Conservation (phyloP, 2,797 vertebrate genomes). For the Crypturellus tataupa region DNA sequence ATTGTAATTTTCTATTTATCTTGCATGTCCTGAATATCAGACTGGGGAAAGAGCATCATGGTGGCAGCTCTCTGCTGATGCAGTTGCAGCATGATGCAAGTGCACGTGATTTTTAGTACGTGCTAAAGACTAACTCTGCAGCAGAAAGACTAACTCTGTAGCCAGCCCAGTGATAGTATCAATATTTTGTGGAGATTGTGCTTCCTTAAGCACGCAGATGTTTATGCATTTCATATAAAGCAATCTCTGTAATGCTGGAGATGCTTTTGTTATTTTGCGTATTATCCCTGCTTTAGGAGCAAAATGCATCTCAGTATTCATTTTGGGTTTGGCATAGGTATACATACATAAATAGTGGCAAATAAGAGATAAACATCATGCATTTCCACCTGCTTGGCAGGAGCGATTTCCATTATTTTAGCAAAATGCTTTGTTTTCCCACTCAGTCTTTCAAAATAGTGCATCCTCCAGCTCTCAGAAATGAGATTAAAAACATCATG, state of each 20-base stretch:
- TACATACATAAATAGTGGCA: background rate
- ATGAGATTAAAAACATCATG: conserved; percentile 1
- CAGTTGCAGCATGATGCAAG: background rate
- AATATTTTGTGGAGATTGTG: background rate
- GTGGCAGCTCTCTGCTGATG: conserved; percentile 1
- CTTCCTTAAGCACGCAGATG: background rate
- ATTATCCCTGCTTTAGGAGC: background rate
- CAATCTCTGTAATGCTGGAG: background rate
- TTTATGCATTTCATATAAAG: background rate
- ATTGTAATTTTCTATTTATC: background rate
- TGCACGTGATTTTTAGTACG: background rate
- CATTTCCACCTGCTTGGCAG: background rate
- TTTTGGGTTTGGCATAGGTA: background rate
- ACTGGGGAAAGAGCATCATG: background rate
- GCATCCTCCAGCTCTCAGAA: background rate
- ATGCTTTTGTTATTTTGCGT: background rate
- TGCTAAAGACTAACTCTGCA: no score
- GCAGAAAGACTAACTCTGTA: background rate
- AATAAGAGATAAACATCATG: background rate
- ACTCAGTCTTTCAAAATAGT: background rate
- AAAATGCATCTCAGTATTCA: background rate
- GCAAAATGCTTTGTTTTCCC: conserved; percentile 42
- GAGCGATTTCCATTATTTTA: conserved; percentile 22
- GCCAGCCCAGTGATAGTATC: background rate
- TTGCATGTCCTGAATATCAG: background rate